A percentile compares a stretch with the other conserved stretches of the same genome.
phyloP scores from a whole-genome alignment of 2,113 vertebrate species.

The Pollachius pollachius region DNA sequence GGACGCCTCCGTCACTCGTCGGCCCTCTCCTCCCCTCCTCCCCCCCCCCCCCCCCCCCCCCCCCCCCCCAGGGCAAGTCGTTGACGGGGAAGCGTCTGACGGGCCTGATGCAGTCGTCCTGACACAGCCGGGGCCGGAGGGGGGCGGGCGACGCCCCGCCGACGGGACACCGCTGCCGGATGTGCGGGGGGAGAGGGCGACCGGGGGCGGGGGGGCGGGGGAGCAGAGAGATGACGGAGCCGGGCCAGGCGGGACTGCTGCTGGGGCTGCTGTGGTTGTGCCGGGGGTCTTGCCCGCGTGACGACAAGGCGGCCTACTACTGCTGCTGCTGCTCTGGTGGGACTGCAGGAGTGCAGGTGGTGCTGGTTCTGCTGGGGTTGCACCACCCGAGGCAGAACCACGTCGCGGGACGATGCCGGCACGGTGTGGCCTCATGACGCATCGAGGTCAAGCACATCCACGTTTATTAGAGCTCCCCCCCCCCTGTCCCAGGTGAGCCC shows the following conservation, averaged over 20 bases:
- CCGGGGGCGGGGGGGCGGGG: background rate
- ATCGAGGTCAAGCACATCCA: background rate
- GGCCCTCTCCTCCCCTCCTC: background rate
- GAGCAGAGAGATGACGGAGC: background rate
- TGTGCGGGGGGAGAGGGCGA: slow-evolving; percentile 13
- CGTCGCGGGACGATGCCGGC: background rate
- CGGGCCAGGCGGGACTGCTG: slow-evolving; percentile 27
- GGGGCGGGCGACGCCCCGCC: slow-evolving; percentile 23
- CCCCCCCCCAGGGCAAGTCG: slow-evolving; percentile 85
- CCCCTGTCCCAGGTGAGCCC: background rate
- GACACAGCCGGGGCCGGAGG: slow-evolving; percentile 65
- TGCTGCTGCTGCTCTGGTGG: too few relatives aligned
- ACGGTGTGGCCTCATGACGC: too few relatives aligned
- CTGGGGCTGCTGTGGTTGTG: slow-evolving; percentile 16
- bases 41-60: background rate
- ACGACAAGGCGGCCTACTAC: background rate
- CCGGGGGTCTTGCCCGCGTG: background rate
- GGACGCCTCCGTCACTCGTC: background rate
- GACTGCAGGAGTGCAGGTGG: too few relatives aligned
- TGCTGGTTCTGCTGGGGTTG: too few relatives aligned
- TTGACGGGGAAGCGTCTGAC: slow-evolving; percentile 93
- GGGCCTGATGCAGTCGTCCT: slow-evolving; percentile 97
- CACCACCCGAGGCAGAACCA: too few relatives aligned
- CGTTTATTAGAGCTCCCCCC: background rate
- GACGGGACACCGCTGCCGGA: slow-evolving; percentile 16